A percentile compares a stretch with the other conserved stretches of the same genome.
These are phyloP conservation scores for Urocyon cinereoargenteus DNA, from an alignment of 2,797 vertebrate species.

Conservation along the genomic window DNA sequence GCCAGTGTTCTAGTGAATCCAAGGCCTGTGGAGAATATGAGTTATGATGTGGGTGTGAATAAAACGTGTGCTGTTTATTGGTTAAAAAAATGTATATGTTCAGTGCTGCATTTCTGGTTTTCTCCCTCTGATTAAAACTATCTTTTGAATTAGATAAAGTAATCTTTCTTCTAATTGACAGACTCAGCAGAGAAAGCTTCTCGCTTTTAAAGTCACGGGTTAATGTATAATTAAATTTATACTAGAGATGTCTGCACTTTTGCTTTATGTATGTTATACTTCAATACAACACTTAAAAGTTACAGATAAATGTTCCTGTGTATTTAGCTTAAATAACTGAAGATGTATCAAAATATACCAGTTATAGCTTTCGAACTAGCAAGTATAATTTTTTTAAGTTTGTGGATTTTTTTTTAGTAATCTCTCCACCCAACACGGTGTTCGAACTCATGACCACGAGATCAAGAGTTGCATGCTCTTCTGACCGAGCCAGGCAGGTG, in stretches of 20 bases:
- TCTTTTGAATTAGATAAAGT: constrained; percentile 58
- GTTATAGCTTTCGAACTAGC: constrained; percentile 13
- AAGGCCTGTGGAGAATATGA: neutral
- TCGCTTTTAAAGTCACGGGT: neutral
- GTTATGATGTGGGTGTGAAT: neutral
- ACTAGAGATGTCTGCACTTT: neutral
- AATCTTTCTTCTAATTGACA: constrained; percentile 39
- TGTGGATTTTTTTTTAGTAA: neutral
- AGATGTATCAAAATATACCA: constrained; percentile 45
- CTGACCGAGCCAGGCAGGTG: neutral
- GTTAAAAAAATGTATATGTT: neutral
- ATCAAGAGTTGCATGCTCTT: neutral
- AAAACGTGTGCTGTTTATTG: neutral
- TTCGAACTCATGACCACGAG: neutral
- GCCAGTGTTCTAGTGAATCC: neutral
- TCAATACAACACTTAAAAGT: constrained; percentile 41
- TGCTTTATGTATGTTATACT: neutral
- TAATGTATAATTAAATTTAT: constrained; percentile 48
- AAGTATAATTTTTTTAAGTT: neutral
- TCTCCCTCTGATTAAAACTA: constrained; percentile 43
- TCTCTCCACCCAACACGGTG: neutral
- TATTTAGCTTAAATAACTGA: constrained; percentile 35
- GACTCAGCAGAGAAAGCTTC: constrained; percentile 15
- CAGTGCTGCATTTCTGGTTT: constrained; percentile 4
- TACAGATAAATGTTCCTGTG: neutral